A percentile compares a stretch with the other conserved stretches of the same genome.
phyloP scores from a whole-genome alignment of 1,140 invertebrate species.

The Apis dorsata region DNA sequence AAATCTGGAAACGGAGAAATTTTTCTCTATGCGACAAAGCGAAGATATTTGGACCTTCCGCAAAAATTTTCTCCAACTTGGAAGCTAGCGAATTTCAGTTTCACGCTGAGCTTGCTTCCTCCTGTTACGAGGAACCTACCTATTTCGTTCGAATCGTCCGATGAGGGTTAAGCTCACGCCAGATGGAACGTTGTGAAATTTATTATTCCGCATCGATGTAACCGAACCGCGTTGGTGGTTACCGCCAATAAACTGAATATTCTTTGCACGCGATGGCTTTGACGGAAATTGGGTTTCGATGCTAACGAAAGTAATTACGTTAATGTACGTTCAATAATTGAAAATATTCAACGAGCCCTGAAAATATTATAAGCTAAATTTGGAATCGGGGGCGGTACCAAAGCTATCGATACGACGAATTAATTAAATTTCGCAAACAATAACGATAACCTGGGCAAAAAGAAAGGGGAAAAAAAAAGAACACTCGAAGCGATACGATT shows the following conservation, averaged over 20 bases:
- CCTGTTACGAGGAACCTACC: no score
- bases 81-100: background rate
- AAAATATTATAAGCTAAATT: background rate
- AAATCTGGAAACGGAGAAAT: background rate
- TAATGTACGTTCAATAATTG: background rate
- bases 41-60: background rate
- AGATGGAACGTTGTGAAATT: background rate
- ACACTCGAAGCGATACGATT: background rate
- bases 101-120: background rate
- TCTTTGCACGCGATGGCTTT: background rate
- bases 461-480: no score
- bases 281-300: background rate
- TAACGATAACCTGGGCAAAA: background rate
- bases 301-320: constrained; percentile 8
- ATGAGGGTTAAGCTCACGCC: background rate
- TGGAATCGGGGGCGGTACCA: background rate
- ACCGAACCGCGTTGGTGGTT: background rate
- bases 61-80: constrained; percentile 4
- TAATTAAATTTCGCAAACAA: background rate
- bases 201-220: background rate
- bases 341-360: background rate
- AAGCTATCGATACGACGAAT: background rate
- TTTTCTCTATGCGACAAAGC: background rate
- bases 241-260: background rate
- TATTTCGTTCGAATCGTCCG: background rate